Percentiles rank a stretch among this genome's conserved stretches.
These are phyloP conservation scores for Pteropus rufus DNA, from an alignment of 2,797 vertebrate species.

Conservation along the genomic window DNA sequence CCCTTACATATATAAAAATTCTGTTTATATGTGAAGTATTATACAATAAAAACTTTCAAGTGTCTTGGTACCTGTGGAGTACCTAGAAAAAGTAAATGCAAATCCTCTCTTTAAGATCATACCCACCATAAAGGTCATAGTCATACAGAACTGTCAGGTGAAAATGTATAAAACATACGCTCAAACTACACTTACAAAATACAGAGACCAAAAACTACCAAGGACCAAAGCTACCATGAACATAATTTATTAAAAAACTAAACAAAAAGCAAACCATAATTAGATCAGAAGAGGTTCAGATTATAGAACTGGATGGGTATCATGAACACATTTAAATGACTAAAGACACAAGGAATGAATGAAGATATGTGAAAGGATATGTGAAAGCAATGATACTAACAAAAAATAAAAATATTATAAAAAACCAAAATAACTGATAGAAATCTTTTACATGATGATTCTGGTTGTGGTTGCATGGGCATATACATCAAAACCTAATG, in stretches of 20 bases:
- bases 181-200: background rate
- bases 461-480: background rate
- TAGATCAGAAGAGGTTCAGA: background rate
- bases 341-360: background rate
- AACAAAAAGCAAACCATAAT: background rate
- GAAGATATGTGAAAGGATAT: background rate
- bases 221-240: background rate
- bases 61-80: background rate
- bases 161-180: background rate
- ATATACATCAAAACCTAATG: background rate
- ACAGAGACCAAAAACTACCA: background rate
- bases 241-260: background rate
- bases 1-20: background rate
- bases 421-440: background rate
- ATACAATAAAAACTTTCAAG: background rate
- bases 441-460: background rate
- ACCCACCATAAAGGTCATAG: background rate
- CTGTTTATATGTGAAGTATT: background rate
- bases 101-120: background rate
- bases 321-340: background rate
- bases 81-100: background rate
- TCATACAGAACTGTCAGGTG: background rate
- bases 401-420: background rate
- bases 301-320: background rate
- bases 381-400: background rate